A percentile compares a stretch with the other conserved stretches of the same genome.
phyloP scores from a whole-genome alignment of 2,797 vertebrate genomes.

The Poecilia gillii region DNA sequence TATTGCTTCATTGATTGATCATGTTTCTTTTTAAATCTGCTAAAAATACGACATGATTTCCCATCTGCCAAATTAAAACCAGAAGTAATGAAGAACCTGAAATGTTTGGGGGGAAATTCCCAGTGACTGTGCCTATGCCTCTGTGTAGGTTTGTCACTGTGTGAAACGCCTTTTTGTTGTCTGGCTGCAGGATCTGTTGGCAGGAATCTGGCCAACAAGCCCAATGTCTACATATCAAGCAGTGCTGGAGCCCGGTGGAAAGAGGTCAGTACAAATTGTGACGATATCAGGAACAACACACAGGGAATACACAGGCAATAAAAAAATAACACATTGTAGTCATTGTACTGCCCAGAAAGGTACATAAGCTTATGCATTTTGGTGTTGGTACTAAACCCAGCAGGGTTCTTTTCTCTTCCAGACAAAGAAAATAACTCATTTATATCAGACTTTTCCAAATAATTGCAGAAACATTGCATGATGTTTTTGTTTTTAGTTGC shows the following conservation, averaged over 20 bases:
- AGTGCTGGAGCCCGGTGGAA: constrained; percentile 93
- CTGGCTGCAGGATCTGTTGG: constrained; percentile 88
- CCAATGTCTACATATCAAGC: constrained; percentile 95
- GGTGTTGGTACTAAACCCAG: neutral
- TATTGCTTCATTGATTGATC: neutral
- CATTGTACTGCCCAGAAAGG: neutral
- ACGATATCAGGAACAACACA: constrained; percentile 8
- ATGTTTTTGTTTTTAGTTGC: neutral
- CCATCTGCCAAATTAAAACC: neutral
- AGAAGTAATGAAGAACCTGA: neutral
- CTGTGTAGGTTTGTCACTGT: neutral
- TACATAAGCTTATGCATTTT: neutral
- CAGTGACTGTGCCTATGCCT: neutral
- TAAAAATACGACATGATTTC: neutral
- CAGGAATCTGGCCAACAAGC: constrained; percentile 92
- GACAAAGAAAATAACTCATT: neutral
- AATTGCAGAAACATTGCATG: neutral
- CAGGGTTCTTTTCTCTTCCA: neutral
- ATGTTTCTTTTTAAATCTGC: neutral
- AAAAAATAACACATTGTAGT: neutral
- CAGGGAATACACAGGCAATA: neutral
- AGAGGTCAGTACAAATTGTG: constrained; percentile 85
- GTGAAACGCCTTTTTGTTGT: constrained; percentile 40
- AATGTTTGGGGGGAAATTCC: constrained; percentile 18
- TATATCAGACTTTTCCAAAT: neutral